These are phyloP conservation scores for Ginglymostoma cirratum DNA, from an alignment of 2,113 vertebrate species.

Conservation along the genomic window DNA sequence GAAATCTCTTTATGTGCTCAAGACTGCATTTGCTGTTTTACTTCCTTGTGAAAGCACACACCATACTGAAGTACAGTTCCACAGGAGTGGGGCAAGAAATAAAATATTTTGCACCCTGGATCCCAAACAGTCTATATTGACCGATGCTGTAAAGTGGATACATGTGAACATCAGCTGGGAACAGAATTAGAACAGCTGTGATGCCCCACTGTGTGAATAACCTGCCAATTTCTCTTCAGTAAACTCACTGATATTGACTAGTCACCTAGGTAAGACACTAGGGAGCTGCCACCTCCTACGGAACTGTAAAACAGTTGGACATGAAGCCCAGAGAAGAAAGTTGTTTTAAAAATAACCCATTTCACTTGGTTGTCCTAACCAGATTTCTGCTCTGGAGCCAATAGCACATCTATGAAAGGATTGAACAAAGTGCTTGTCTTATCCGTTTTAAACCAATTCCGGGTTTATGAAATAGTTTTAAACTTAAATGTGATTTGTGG, in stretches of 20 bases:
- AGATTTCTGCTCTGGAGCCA: not conserved
- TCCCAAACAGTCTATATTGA: not conserved
- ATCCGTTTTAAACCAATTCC: not conserved
- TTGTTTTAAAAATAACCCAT: not conserved
- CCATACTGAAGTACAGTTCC: not conserved
- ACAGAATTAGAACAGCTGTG: not conserved
- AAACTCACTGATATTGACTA: not conserved
- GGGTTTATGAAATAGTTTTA: not conserved
- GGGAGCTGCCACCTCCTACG: not conserved
- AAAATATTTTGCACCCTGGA: not conserved
- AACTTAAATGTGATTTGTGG: not conserved
- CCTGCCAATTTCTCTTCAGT: not conserved
- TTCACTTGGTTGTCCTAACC: not conserved
- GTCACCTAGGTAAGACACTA: not conserved
- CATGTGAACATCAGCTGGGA: not conserved
- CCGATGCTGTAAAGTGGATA: not conserved
- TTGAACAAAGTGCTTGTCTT: not conserved
- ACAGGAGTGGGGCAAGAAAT: not conserved
- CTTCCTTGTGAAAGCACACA: not conserved
- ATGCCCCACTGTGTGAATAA: not conserved
- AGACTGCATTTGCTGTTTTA: not conserved
- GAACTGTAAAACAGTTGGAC: not conserved
- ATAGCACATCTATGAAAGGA: not conserved
- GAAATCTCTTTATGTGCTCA: not conserved
- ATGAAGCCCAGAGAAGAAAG: not conserved